Base-by-base conservation (phyloP, 2,888 invertebrate species). In the Cotesia congregata region DNA sequence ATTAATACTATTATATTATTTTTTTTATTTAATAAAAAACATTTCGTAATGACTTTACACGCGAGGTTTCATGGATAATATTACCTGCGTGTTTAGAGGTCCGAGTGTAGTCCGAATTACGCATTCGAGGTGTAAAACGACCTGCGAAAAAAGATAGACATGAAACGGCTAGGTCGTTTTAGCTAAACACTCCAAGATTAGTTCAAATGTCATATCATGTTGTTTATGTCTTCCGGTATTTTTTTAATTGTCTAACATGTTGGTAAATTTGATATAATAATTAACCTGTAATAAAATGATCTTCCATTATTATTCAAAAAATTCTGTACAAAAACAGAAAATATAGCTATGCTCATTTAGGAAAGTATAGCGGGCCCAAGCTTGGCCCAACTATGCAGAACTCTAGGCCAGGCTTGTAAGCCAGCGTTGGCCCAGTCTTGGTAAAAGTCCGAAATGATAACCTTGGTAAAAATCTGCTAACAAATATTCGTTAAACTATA, bases 41-140 rank as follows among this genome's bases (percentile, higher is more conserved):
- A 50, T 50, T 50, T 50, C 50, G 50, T 50, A 50, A 50, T 50
- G 50, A 7, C 30, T 30, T 12, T 12, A 12, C 70, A 70, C 60
- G 70, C 70, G 20, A 70, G 30, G 15, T 50, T 70, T 50, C 70
- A 59, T 70, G 70, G 20, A 6, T 9, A 30, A 6, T 65, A 50
- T 50, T 39, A 20, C 50, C 17, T 70, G 60, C 70, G 70, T 70
- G 70, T 20, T 70, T 5, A 20, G 9, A 12, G 30, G 50, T 59
- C 40, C 50, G 59, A 60, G 41, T 7, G 30, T 30, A 70, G 41
- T 50, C 70, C 50, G 50, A 70, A 70, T 59, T 41, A 70, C 59
- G 60, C 70, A 30, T 70, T 70, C 12, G 30, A 70, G 59, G 50
- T 70, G 60, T 50, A 70, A 60, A 70, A 70, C 9, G 59, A 59